Evolutionary conservation across 1,140 invertebrate species (phyloP).

Genomic region (Drosophila setifemur): DNA sequence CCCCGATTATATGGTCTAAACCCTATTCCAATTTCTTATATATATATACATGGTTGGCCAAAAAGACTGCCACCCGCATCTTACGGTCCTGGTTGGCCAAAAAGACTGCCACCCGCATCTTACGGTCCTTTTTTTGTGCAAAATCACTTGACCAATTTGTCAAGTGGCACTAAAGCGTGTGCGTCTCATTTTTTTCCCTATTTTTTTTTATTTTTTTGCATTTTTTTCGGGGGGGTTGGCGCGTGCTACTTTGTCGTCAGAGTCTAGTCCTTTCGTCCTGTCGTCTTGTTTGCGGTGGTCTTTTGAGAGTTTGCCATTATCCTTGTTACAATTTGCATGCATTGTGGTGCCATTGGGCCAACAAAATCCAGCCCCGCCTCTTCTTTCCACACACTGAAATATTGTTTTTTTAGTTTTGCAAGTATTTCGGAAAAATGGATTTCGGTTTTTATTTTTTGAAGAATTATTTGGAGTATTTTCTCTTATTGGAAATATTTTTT

Average conservation of each 20-base stretch:
- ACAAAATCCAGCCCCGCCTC: neutral
- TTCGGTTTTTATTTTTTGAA: no score
- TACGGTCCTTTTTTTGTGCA: constrained; percentile 52
- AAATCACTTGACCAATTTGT: constrained; percentile 81
- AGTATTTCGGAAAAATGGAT: no score
- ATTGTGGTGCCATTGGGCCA: constrained; percentile 56
- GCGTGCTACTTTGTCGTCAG: constrained; percentile 32
- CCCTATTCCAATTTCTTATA: no score
- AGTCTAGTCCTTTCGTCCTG: neutral
- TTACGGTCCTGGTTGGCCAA: no score
- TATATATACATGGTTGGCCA: no score
- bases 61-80: neutral
- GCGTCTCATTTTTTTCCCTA: constrained; percentile 33
- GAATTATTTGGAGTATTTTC: no score
- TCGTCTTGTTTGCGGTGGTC: constrained; percentile 69
- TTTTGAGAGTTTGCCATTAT: constrained; percentile 76
- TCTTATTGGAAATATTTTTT: no score
- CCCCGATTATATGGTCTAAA: neutral
- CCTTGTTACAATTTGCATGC: constrained; percentile 76
- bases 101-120: neutral
- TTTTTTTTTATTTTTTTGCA: constrained; percentile 6
- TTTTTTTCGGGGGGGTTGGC: constrained; percentile 40
- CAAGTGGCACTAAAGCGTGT: constrained; percentile 78
- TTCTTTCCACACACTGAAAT: neutral
- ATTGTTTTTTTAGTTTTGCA: no score